Conservation (phyloP, 2,797 vertebrate genomes). For the Hoplostethus atlanticus region DNA sequence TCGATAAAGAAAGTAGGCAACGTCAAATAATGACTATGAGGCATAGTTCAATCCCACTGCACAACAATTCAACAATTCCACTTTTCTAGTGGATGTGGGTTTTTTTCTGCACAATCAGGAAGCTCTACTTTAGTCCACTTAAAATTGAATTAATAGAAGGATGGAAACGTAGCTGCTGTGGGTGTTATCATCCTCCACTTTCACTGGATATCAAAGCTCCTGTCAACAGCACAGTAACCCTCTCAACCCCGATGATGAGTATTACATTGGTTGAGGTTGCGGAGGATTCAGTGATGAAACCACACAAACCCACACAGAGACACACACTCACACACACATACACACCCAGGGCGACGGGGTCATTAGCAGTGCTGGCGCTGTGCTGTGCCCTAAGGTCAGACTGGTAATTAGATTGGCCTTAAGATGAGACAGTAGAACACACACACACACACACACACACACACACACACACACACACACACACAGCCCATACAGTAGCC, state of each 20-base stretch:
- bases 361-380: constrained; percentile 61
- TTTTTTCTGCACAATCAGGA: too few species aligned
- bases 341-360: constrained; percentile 37
- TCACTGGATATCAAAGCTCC: constrained; percentile 2
- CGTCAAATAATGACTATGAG: too few species aligned
- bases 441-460: constrained; percentile 28
- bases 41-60: too few species aligned
- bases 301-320: constrained; percentile 21
- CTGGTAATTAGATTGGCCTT: constrained; percentile 75
- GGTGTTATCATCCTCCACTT: not conserved
- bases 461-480: constrained; percentile 24
- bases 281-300: constrained; percentile 1
- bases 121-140: too few species aligned
- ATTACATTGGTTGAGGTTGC: constrained; percentile 1
- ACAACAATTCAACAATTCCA: too few species aligned
- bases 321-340: constrained; percentile 24
- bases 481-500: constrained; percentile 65
- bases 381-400: constrained; percentile 72
- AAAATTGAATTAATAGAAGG: not conserved
- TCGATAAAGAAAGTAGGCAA: too few species aligned
- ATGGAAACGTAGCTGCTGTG: not conserved
- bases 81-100: too few species aligned
- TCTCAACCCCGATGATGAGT: constrained; percentile 1
- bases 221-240: not conserved
- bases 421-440: constrained; percentile 68